Base-by-base conservation (phyloP, 2,113 vertebrate species). In the Ctenodactylus gundi region DNA sequence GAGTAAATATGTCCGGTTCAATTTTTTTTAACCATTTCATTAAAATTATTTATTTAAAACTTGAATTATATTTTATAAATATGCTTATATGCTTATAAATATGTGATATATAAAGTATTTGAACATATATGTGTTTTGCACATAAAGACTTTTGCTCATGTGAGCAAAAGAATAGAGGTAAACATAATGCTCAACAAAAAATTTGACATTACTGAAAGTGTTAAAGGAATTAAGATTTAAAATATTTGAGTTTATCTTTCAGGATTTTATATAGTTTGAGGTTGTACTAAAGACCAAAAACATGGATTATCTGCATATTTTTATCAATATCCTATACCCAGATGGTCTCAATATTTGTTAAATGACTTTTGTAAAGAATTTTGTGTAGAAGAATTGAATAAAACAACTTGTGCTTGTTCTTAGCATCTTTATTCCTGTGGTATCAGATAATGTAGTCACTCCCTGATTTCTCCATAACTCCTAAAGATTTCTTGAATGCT, bases 281-380 rank as follows among this genome's bases (percentile, higher is more conserved):
- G 31, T 90, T 57, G 2, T 83, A 21, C 75, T 81, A 62, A 73
- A 73, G 58, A 68, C 29, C 4, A 70, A 44, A 44, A 68, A 75
- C 34, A 75, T 0, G 7, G 23, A 72, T 60, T 80, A 39, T 75
- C 18, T 77, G 75, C 15, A 23, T 83, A 49, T 78, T 73, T 80
- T 6, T 9, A 51, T 64, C 13, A 23, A 7, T 72, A 46, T 81
- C 44, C 10, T 85, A 13, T 68, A 55, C 20, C 39, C 34, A 34
- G 31, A 82, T 78, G 57, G 49, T 73, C 65, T 72, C 57, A 13
- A 18, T 85, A 64, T 93, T 86, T 93, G 58, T 91, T 80, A 51
- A 88, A 21, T 78, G 51, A 68, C 36, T 95, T 94, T 94, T 92
- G 21, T 85, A 72, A 95, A 90, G 73, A 91, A 86, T 73, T 78